These are phyloP conservation scores for Callopanchax toddi DNA, from an alignment of 2,113 vertebrate species.

Conservation along the genomic window DNA sequence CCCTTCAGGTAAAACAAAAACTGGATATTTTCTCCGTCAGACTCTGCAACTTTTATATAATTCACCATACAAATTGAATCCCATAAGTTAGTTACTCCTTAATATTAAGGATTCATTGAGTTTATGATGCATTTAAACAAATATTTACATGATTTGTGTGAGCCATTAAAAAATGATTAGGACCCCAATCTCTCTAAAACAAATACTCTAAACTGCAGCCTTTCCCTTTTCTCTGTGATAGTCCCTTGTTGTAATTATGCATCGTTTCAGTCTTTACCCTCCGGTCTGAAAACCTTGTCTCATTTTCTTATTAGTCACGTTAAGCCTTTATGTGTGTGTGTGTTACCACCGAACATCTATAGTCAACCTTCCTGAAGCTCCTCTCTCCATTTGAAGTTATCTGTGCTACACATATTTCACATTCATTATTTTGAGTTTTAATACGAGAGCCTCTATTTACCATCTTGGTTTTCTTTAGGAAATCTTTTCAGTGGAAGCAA, in stretches of 20 bases:
- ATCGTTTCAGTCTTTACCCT: conserved; percentile 40
- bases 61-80: conserved; percentile 4
- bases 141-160: conserved; percentile 7
- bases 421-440: conserved; percentile 1
- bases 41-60: background rate
- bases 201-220: conserved; percentile 1
- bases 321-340: conserved; percentile 13
- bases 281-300: conserved; percentile 58
- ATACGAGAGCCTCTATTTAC: conserved; percentile 1
- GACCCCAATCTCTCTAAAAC: background rate
- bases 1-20: conserved; percentile 15
- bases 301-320: conserved; percentile 59
- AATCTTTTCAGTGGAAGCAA: conserved; percentile 51
- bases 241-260: conserved; percentile 55
- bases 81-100: background rate
- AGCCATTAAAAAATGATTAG: conserved; percentile 18
- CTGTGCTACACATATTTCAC: background rate
- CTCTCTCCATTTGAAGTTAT: background rate
- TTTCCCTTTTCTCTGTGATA: conserved; percentile 60
- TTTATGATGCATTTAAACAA: conserved; percentile 7
- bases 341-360: background rate
- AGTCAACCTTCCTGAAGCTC: background rate
- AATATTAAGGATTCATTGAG: conserved; percentile 4
- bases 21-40: background rate
- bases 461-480: conserved; percentile 19